Conservation (phyloP, 2,888 invertebrate genomes). For the Icerya purchasi region DNA sequence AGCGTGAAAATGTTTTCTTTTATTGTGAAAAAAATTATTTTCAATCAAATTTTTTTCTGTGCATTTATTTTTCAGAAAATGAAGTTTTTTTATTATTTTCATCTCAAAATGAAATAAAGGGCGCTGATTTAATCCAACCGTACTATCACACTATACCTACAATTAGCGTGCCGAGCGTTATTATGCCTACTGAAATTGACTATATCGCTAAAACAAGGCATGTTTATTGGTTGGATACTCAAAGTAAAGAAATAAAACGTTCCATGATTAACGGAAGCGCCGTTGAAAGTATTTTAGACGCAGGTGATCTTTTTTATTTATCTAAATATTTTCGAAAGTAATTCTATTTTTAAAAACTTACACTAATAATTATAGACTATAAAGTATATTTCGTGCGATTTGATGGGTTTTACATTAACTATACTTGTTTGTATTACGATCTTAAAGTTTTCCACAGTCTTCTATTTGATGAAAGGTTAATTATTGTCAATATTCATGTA, state of each 20-base stretch:
- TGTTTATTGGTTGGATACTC: slow-evolving; percentile 58
- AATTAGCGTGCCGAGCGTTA: slow-evolving; percentile 41
- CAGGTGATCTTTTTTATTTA: slow-evolving; percentile 27
- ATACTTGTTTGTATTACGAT: no score
- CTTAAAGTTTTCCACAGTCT: no score
- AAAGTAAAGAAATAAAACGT: slow-evolving; percentile 49
- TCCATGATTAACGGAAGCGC: slow-evolving; percentile 44
- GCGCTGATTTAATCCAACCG: slow-evolving; percentile 54
- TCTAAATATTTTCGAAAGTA: slow-evolving; percentile 2
- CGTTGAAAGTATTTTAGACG: slow-evolving; percentile 51
- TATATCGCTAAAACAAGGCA: slow-evolving; percentile 40
- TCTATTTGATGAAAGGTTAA: no score
- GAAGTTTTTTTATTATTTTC: slow-evolving; percentile 59
- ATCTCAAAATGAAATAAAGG: slow-evolving; percentile 53
- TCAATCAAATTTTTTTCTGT: no score
- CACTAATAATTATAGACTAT: no score
- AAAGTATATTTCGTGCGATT: no score
- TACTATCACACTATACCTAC: slow-evolving; percentile 62
- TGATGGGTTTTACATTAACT: no score
- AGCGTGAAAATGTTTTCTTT: no score
- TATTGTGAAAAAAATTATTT: no score
- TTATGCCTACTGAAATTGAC: slow-evolving; percentile 47
- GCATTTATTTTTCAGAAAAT: slow-evolving; percentile 33
- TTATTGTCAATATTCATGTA: no score
- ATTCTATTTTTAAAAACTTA: no score